Percentiles rank a stretch among this genome's conserved stretches.
phyloP scores from a whole-genome alignment of 2,113 vertebrate genomes.

The Calyptomena viridis region DNA sequence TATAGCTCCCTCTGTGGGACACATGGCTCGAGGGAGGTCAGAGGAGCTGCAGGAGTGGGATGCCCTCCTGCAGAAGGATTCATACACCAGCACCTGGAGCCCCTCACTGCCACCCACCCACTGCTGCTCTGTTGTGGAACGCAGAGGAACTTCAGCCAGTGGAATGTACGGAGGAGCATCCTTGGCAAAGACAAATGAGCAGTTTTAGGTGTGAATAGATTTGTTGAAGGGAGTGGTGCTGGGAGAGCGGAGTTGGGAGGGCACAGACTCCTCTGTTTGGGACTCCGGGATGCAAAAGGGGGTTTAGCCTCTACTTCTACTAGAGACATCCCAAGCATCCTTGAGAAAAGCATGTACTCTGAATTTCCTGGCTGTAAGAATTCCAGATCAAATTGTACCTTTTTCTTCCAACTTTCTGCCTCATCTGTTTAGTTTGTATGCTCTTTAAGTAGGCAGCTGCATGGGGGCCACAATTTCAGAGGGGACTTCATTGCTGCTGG shows the following conservation, averaged over 20 bases:
- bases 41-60: neutral
- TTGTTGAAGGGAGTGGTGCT: neutral
- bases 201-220: neutral
- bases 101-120: fast-evolving
- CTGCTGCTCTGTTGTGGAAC: neutral
- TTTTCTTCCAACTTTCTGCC: neutral
- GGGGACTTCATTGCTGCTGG: neutral
- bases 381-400: neutral
- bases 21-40: neutral
- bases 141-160: neutral
- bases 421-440: neutral
- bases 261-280: neutral
- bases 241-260: neutral
- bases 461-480: neutral
- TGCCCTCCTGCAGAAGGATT: neutral
- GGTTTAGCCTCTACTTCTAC: neutral
- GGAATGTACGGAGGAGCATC: neutral
- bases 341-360: neutral
- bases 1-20: fast-evolving
- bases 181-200: neutral
- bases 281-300: neutral
- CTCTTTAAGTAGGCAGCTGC: neutral
- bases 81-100: fast-evolving
- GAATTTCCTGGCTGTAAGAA: neutral
- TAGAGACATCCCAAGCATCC: neutral